A percentile compares a stretch with the other conserved stretches of the same genome.
Conservation (phyloP, 2,113 vertebrate species). For the Saccopteryx leptura region DNA sequence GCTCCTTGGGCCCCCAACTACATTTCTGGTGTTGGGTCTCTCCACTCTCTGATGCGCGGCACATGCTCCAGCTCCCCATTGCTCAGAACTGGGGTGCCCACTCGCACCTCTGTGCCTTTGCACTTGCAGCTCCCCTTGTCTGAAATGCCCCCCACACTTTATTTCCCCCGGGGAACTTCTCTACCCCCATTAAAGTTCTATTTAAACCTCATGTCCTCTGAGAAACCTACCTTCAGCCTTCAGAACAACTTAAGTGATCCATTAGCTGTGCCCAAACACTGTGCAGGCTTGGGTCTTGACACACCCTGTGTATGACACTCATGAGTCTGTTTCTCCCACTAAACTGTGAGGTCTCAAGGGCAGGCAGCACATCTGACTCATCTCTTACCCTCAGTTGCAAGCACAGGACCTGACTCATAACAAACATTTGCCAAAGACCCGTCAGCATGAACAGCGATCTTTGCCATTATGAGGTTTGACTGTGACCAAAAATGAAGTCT, state of each 20-base stretch:
- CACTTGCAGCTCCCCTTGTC: background rate
- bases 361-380: conserved; percentile 71
- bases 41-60: background rate
- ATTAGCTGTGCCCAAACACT: background rate
- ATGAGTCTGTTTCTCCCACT: conserved; percentile 61
- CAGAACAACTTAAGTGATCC: background rate
- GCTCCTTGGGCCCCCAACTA: background rate
- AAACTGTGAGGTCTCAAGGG: conserved; percentile 63
- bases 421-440: background rate
- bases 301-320: background rate
- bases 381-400: conserved; percentile 19
- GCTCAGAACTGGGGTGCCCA: background rate
- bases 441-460: background rate
- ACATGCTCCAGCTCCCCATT: background rate
- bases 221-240: conserved; percentile 22
- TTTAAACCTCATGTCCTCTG: conserved; percentile 12
- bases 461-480: background rate
- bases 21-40: background rate
- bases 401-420: conserved; percentile 59
- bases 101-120: background rate
- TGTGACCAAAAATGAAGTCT: background rate
- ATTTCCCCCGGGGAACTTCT: background rate
- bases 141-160: background rate
- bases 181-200: background rate
- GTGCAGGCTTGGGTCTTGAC: conserved; percentile 23